Conservation (phyloP, 2,888 invertebrate species). For the Dendrolimus houi region DNA sequence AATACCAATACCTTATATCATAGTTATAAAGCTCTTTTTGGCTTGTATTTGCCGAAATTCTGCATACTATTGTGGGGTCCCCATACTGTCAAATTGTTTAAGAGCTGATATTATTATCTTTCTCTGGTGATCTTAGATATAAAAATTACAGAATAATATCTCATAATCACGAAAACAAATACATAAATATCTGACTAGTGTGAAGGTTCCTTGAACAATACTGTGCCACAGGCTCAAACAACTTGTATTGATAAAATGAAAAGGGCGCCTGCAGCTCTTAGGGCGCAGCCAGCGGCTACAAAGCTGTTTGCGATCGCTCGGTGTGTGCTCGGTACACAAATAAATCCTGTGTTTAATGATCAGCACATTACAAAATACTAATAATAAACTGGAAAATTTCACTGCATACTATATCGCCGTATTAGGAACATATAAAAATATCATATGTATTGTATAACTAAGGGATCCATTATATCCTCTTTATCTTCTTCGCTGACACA, state of each 20-base stretch:
- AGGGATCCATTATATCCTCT: too few species aligned
- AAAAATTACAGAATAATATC: background rate
- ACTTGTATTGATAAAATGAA: conserved; percentile 54
- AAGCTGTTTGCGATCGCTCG: conserved; percentile 27
- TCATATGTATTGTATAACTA: background rate
- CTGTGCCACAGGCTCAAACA: conserved; percentile 30
- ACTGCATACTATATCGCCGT: too few species aligned
- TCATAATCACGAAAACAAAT: background rate
- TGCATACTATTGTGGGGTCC: too few species aligned
- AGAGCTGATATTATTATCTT: too few species aligned
- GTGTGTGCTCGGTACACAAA: conserved; percentile 14
- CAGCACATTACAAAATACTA: too few species aligned
- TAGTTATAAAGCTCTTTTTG: too few species aligned
- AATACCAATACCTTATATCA: too few species aligned
- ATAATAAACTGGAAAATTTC: too few species aligned
- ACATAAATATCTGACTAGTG: conserved; percentile 1
- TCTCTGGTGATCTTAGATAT: too few species aligned
- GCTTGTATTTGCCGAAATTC: too few species aligned
- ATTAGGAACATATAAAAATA: background rate
- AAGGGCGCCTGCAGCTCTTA: conserved; percentile 29
- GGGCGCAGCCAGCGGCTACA: conserved; percentile 19
- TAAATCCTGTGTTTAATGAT: conserved; percentile 1
- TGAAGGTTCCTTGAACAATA: conserved; percentile 12
- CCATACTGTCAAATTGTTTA: too few species aligned
- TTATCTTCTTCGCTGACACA: too few species aligned